phyloP scores from a whole-genome alignment of 2,888 invertebrate genomes.

The Rotaria magnacalcarata region DNA sequence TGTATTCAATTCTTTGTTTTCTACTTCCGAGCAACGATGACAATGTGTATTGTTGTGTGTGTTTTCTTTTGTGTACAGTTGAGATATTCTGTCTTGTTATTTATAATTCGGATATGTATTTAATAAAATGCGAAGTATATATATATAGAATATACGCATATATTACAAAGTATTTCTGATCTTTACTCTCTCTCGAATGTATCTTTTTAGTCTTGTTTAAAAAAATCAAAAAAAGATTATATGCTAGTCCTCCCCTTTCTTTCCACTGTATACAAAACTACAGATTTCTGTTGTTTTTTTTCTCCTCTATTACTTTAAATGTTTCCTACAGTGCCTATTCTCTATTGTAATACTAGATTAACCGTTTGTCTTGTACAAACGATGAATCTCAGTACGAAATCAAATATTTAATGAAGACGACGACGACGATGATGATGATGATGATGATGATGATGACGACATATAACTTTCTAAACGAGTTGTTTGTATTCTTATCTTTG shows the following conservation, averaged over 20 bases:
- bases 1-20: not conserved
- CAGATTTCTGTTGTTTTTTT: not conserved
- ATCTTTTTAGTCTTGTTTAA: conserved; percentile 14
- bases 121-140: not conserved
- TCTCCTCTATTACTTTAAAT: not conserved
- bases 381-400: conserved; percentile 4
- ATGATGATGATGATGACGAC: not conserved
- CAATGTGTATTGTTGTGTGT: not conserved
- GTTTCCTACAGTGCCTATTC: conserved; percentile 6
- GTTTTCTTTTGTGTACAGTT: not conserved
- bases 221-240: not conserved
- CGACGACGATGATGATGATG: not conserved
- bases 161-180: conserved; percentile 6
- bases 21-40: not conserved
- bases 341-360: not conserved
- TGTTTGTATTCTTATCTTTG: conserved; percentile 14
- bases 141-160: not conserved
- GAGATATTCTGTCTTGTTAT: conserved; percentile 6
- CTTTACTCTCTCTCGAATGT: not conserved
- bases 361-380: not conserved
- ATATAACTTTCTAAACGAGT: conserved; percentile 13
- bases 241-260: not conserved
- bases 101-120: conserved; percentile 1
- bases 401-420: conserved; percentile 3
- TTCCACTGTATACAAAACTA: not conserved